Base-by-base conservation (phyloP, 2,888 invertebrate genomes). In the Zeuzera pyrina region DNA sequence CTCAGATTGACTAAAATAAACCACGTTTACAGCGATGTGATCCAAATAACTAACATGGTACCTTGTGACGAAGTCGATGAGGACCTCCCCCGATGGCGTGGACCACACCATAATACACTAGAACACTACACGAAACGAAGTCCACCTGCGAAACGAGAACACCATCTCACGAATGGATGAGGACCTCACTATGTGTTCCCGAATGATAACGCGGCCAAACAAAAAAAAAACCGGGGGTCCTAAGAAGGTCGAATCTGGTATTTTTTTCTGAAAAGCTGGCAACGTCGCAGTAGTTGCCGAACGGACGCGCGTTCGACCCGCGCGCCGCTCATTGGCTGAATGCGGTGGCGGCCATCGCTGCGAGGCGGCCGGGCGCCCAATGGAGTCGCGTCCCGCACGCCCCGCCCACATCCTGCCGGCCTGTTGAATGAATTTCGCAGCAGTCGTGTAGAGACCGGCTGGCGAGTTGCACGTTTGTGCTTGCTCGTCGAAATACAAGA, bases 161-260 rank as follows among this genome's bases (percentile, higher is more conserved):
- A 74, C 68, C 81, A 79, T 79, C 71, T 67, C 78, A 69, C 64
- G 43, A 48, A 52, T 68, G 76, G 72, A 74, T 73, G 73, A 74
- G 76, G 72, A 73, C 73, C 70, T 59, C 62, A 47, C 53, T 65
- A 67, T 54, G 59, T 69, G 70, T 71, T 74, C 76, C 74, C 66
- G 67, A 74, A 73, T 78, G 81, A 83, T 81, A 83, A 83, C 81
- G 70, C 74, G 70, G 70, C 68, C 67, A 74, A 78, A 79, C 72
- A 76, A 81, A 79, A 72, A 73, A 72, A 78, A 81, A 78, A 68
- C 63, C 70, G 64, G 68, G 81, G 78, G 76, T 77, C 79, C 81
- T 68, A 79, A 79, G 79, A 81, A 79, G 81, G 79, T 81, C 79
- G 81, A 81, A 79, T 79, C 76, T 76, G 76, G 74, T 79, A 66